Evolutionary conservation across 2,797 vertebrate genomes (phyloP).

Genomic region (Pseudopleuronectes americanus): DNA sequence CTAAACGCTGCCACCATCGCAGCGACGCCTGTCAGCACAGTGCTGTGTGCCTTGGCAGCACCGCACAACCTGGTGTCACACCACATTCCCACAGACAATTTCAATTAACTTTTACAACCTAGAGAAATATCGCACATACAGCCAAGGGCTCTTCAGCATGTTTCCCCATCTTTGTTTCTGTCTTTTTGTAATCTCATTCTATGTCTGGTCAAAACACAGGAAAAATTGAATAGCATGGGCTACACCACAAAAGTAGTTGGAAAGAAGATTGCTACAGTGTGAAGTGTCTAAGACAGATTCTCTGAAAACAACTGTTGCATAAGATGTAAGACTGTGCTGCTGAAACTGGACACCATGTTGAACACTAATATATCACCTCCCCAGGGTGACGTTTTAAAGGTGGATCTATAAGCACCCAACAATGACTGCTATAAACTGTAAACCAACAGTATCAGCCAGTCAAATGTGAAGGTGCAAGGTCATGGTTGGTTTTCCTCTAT

Average conservation of each 20-base stretch:
- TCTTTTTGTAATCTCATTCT: slow-evolving; percentile 13
- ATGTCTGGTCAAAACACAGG: slow-evolving; percentile 30
- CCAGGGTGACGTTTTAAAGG: not conserved
- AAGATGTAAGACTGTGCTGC: slow-evolving; percentile 9
- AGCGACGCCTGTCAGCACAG: slow-evolving; percentile 57
- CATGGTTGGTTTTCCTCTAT: not conserved
- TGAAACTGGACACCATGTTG: slow-evolving; percentile 1
- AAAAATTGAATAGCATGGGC: slow-evolving; percentile 1
- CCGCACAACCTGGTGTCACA: slow-evolving; percentile 47
- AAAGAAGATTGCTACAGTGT: slow-evolving; percentile 4
- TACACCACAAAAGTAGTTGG: not conserved
- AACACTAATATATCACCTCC: not conserved
- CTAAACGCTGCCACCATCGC: slow-evolving; percentile 40
- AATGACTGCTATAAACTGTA: not conserved
- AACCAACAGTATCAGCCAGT: slow-evolving; percentile 4
- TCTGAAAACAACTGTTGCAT: slow-evolving; percentile 18
- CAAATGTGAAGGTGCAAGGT: not conserved
- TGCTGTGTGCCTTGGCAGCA: slow-evolving; percentile 36
- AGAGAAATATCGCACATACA: slow-evolving; percentile 46
- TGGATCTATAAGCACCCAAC: not conserved
- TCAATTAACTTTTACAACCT: slow-evolving; percentile 76
- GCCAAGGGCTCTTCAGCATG: slow-evolving; percentile 29
- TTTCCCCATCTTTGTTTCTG: slow-evolving; percentile 26
- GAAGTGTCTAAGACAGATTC: slow-evolving; percentile 7
- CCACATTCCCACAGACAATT: slow-evolving; percentile 69